Conservation (phyloP, 2,888 invertebrate genomes). For the Cantharis flavilabris region DNA sequence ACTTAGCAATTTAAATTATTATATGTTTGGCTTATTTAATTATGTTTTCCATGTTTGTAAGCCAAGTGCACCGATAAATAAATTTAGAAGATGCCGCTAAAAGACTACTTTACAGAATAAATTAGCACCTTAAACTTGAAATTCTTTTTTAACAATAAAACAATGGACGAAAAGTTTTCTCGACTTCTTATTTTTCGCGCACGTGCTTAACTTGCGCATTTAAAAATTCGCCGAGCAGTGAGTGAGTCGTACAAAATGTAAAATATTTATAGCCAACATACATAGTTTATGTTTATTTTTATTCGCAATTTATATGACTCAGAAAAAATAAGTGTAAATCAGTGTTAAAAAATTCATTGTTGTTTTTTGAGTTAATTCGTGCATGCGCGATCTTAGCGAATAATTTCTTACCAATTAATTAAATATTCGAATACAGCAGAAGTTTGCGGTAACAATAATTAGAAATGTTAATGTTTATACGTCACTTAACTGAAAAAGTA, state of each 20-base stretch:
- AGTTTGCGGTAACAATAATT: constrained; percentile 19
- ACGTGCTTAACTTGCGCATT: constrained; percentile 15
- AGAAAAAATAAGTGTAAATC: constrained; percentile 23
- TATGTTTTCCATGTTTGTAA: background rate
- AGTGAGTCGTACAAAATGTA: constrained; percentile 20
- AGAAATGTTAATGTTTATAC: constrained; percentile 25
- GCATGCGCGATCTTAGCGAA: background rate
- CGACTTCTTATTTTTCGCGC: constrained; percentile 7
- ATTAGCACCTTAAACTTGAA: background rate
- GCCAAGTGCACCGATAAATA: background rate
- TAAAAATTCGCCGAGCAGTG: constrained; percentile 25
- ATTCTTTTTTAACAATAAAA: background rate
- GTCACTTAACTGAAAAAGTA: constrained; percentile 32
- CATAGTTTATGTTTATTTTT: constrained; percentile 30
- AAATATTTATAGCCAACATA: constrained; percentile 31
- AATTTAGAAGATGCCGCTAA: background rate
- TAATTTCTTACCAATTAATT: constrained; percentile 25
- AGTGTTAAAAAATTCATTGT: background rate
- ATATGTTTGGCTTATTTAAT: constrained; percentile 10
- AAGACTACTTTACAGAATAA: background rate
- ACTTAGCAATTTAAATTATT: constrained; percentile 24
- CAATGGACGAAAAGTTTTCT: background rate
- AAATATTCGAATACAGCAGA: constrained; percentile 13
- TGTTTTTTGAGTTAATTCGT: background rate
- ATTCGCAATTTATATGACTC: constrained; percentile 29